Evolutionary conservation across 2,888 invertebrate species (phyloP).

Genomic region (Sinotaia quadrata): DNA sequence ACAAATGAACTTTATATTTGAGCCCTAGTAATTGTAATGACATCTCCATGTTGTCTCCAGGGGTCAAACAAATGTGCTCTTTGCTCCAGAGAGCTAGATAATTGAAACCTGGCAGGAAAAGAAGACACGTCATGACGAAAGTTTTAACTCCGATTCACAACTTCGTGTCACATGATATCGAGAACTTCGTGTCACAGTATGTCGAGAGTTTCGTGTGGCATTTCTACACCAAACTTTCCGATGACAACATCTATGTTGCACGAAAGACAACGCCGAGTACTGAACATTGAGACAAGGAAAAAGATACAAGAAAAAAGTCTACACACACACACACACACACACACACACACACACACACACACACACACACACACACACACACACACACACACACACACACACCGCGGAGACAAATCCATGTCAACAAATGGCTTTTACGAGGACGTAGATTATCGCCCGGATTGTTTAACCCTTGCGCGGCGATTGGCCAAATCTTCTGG

Average conservation of each 20-base stretch:
- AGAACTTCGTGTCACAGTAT: not conserved
- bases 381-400: not conserved
- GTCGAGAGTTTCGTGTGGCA: not conserved
- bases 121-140: no score
- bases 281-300: not conserved
- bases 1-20: no score
- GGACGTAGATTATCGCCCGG: conserved; percentile 5
- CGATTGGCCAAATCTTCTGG: conserved; percentile 6
- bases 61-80: no score
- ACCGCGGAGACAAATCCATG: not conserved
- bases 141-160: no score
- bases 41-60: no score
- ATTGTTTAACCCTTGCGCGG: conserved; percentile 1
- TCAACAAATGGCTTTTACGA: conserved; percentile 6
- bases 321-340: not conserved
- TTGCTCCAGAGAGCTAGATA: no score
- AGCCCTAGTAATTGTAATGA: no score
- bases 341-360: not conserved
- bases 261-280: no score
- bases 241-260: no score
- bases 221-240: not conserved
- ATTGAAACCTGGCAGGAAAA: no score
- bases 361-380: conserved; percentile 2
- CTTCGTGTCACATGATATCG: no score
- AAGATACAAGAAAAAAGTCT: not conserved